phyloP scores from a whole-genome alignment of 1,140 invertebrate species.

The Diplogasteroides magnus region DNA sequence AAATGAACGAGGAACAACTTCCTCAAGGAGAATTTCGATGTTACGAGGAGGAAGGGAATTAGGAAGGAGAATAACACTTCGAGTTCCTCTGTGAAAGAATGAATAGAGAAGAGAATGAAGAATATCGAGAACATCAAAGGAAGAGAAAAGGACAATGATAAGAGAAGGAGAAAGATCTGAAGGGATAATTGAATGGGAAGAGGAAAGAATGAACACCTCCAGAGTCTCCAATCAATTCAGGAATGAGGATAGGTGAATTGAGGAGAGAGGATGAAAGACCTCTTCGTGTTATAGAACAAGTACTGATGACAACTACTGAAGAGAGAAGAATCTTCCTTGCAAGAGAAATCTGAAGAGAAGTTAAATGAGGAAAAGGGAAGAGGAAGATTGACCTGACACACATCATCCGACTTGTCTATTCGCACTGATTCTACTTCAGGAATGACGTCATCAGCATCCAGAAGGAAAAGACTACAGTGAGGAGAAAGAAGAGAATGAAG shows the following conservation, averaged over 20 bases:
- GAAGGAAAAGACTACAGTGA: not conserved
- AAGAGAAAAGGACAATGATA: not conserved
- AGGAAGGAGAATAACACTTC: not conserved
- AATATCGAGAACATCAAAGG: not conserved
- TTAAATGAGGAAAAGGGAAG: too few relatives aligned
- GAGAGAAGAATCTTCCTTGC: not conserved
- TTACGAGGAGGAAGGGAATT: not conserved
- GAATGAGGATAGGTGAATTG: too few relatives aligned
- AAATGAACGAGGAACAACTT: not conserved
- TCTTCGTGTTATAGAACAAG: not conserved
- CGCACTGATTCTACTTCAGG: too few relatives aligned
- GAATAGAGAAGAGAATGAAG: not conserved
- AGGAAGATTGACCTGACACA: too few relatives aligned
- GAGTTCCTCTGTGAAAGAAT: not conserved
- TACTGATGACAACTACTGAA: not conserved
- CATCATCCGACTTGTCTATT: too few relatives aligned
- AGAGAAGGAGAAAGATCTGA: not conserved
- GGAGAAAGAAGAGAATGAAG: not conserved
- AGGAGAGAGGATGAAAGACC: not conserved
- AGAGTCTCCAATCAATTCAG: too few relatives aligned
- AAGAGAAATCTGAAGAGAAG: not conserved
- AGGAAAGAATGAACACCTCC: too few relatives aligned
- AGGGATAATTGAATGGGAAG: not conserved
- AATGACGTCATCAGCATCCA: too few relatives aligned
- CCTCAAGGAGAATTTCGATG: not conserved